These are phyloP conservation scores for Cynodonichthys magdalenae DNA, from an alignment of 2,797 vertebrate genomes.

Conservation along the genomic window DNA sequence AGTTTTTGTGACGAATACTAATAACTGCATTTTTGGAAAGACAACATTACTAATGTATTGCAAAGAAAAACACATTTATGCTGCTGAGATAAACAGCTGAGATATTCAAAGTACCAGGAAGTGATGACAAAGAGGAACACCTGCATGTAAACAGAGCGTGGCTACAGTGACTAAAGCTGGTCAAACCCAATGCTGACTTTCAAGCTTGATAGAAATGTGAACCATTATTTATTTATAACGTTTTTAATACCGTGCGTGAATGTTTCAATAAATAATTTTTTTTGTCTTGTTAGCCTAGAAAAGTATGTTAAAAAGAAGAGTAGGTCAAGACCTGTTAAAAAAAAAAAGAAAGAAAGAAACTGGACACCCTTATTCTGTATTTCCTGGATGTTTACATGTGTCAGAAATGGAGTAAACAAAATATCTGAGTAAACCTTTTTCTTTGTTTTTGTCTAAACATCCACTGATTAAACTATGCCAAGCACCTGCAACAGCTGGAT, in stretches of 20 bases:
- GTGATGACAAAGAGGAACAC: too few species aligned
- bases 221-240: not conserved
- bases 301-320: not conserved
- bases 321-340: conserved; percentile 7
- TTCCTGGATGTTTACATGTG: conserved; percentile 61
- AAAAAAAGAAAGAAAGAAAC: conserved; percentile 13
- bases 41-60: too few species aligned
- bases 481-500: conserved; percentile 74
- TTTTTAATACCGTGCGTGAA: not conserved
- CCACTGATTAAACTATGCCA: conserved; percentile 63
- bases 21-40: too few species aligned
- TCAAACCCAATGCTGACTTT: too few species aligned
- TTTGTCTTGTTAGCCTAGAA: not conserved
- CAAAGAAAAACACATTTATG: too few species aligned
- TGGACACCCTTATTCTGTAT: conserved; percentile 45
- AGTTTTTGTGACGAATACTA: too few species aligned
- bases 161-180: too few species aligned
- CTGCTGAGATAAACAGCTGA: too few species aligned
- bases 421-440: conserved; percentile 68
- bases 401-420: conserved; percentile 63
- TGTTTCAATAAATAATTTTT: not conserved
- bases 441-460: conserved; percentile 68
- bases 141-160: too few species aligned
- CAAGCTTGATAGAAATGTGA: not conserved
- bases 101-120: too few species aligned